Evolutionary conservation across 2,797 vertebrate genomes (phyloP).

Genomic region (Melanotaenia boesemani): DNA sequence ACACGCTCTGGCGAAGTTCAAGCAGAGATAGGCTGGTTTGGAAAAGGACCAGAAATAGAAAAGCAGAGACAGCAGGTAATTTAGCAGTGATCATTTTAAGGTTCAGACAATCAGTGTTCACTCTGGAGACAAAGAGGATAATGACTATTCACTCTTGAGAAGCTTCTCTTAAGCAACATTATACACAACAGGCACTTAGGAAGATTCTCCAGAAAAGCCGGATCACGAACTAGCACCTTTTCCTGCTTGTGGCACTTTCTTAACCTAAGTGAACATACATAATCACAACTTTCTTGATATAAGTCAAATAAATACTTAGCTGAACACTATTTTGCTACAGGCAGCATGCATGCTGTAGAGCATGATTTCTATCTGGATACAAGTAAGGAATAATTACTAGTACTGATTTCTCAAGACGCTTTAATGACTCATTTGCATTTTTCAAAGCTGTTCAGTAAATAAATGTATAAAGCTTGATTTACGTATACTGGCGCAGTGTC

Average conservation of each 20-base stretch:
- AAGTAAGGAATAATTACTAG: conserved; percentile 19
- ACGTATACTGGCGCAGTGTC: too few relatives aligned
- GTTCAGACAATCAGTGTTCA: conserved; percentile 41
- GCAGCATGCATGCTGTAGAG: background rate
- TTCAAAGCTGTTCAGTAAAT: background rate
- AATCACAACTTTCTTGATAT: conserved; percentile 19
- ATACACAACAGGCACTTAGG: conserved; percentile 17
- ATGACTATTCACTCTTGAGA: conserved; percentile 33
- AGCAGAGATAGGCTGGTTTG: conserved; percentile 28
- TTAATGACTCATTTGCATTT: conserved; percentile 1
- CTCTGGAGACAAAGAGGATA: conserved; percentile 16
- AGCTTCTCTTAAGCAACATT: conserved; percentile 1
- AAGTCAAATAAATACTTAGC: conserved; percentile 22
- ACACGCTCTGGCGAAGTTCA: conserved; percentile 29
- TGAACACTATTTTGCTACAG: conserved; percentile 11
- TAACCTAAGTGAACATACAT: conserved; percentile 11
- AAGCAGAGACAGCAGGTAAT: conserved; percentile 30
- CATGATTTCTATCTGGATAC: conserved; percentile 14
- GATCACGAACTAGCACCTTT: background rate
- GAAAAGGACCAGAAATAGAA: conserved; percentile 33
- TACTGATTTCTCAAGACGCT: conserved; percentile 20
- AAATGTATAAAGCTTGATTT: too few relatives aligned
- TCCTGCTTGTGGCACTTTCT: background rate
- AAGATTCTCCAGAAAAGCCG: background rate
- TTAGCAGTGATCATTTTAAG: conserved; percentile 41